These are phyloP conservation scores for Euphonia xanthogaster DNA, from an alignment of 2,797 vertebrate genomes.

Conservation along the genomic window DNA sequence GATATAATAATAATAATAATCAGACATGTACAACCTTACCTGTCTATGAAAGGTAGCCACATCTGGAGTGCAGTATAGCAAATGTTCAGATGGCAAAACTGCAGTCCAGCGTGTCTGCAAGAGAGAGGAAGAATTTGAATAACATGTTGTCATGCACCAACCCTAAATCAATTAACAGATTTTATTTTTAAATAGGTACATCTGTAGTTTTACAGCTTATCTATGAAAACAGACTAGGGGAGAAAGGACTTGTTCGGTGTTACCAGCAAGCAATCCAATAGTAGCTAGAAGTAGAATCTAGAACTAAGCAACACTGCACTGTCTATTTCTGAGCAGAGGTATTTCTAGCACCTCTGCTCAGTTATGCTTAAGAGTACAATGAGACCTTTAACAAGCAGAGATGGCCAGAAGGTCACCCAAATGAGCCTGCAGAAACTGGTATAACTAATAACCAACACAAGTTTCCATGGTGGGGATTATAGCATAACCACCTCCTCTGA, in stretches of 20 bases:
- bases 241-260: not conserved
- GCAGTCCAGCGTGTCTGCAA: not conserved
- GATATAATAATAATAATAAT: not conserved
- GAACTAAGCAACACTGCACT: not conserved
- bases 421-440: not conserved
- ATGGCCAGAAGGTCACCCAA: not conserved
- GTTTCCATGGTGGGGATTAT: not conserved
- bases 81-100: not conserved
- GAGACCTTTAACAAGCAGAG: not conserved
- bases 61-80: not conserved
- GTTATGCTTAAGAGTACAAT: not conserved
- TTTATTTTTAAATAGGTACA: not conserved
- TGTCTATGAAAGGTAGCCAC: not conserved
- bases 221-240: not conserved
- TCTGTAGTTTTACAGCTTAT: not conserved
- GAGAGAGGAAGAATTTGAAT: not conserved
- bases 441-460: conserved; percentile 11
- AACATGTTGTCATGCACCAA: not conserved
- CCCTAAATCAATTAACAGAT: not conserved
- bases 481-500: not conserved
- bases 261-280: not conserved
- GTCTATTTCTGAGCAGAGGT: no score
- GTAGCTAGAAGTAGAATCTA: not conserved
- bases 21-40: not conserved
- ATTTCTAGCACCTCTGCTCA: not conserved